Conservation (phyloP, 2,888 invertebrate species). For the Spialia ferax region DNA sequence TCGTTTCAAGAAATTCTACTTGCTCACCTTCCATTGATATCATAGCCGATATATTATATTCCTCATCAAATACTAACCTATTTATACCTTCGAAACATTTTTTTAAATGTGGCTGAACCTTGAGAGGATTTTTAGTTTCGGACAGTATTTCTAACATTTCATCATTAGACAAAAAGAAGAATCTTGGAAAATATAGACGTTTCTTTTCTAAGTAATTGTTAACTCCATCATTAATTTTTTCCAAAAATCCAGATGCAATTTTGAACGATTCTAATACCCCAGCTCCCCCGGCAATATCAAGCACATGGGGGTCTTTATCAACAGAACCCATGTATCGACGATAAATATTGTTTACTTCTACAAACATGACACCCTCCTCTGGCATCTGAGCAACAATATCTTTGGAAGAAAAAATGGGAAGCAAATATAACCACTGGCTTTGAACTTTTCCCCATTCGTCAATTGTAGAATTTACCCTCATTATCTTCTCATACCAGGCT, state of each 20-base stretch:
- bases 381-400: constrained; percentile 95
- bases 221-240: constrained; percentile 94
- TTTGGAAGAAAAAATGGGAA: constrained; percentile 95
- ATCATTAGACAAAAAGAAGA: constrained; percentile 96
- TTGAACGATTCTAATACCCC: constrained; percentile 91
- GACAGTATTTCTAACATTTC: constrained; percentile 96
- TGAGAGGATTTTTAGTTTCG: constrained; percentile 94
- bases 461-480: constrained; percentile 89
- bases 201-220: constrained; percentile 94
- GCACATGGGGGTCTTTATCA: constrained; percentile 88
- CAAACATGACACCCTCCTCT: constrained; percentile 93
- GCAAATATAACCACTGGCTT: constrained; percentile 94
- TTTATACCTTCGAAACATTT: constrained; percentile 96
- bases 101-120: constrained; percentile 94
- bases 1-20: constrained; percentile 87
- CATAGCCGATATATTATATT: constrained; percentile 92
- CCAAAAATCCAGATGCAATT: constrained; percentile 89
- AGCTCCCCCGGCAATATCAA: constrained; percentile 88
- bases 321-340: constrained; percentile 89
- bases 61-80: constrained; percentile 90
- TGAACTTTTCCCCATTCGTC: constrained; percentile 96
- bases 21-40: constrained; percentile 92
- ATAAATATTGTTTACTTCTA: constrained; percentile 90
- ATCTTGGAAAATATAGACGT: constrained; percentile 93
- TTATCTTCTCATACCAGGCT: constrained; percentile 92